Conservation (phyloP, 2,797 vertebrate species). For the Bovichtus diacanthus region DNA sequence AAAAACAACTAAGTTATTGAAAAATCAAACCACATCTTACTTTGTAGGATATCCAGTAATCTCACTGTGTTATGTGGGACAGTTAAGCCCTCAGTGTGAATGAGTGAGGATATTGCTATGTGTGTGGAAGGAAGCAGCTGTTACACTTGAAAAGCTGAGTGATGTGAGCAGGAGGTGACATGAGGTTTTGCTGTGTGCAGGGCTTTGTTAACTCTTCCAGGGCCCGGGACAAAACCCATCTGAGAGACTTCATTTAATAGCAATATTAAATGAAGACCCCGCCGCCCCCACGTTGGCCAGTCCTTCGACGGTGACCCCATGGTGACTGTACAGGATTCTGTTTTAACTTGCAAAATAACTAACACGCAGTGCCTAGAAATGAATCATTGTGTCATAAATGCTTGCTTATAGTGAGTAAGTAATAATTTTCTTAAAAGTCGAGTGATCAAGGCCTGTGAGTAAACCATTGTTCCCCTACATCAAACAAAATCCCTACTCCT, state of each 20-base stretch:
- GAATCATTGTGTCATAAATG: constrained; percentile 47
- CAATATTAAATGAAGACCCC: no score
- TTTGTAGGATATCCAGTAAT: constrained; percentile 63
- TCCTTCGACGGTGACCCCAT: constrained; percentile 44
- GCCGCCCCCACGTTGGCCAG: no score
- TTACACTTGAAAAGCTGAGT: constrained; percentile 82
- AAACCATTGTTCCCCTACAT: constrained; percentile 64
- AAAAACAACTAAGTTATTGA: constrained; percentile 60
- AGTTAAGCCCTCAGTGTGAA: constrained; percentile 79
- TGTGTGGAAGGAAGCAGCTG: constrained; percentile 82
- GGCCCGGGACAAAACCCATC: constrained; percentile 58
- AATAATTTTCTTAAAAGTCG: constrained; percentile 50
- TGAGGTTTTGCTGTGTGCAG: constrained; percentile 72
- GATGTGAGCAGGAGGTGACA: constrained; percentile 84
- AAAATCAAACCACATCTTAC: constrained; percentile 59
- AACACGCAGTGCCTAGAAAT: constrained; percentile 38
- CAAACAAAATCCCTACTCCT: constrained; percentile 60
- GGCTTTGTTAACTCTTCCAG: constrained; percentile 78
- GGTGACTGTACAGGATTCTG: constrained; percentile 48
- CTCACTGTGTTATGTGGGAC: constrained; percentile 72
- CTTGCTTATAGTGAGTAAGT: constrained; percentile 36
- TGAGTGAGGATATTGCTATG: constrained; percentile 75
- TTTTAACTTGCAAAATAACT: constrained; percentile 41
- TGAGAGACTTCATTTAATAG: constrained; percentile 75
- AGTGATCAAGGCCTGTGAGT: constrained; percentile 29